Evolutionary conservation across 2,888 invertebrate genomes (phyloP).

Genomic region (Metallyticus violacea): DNA sequence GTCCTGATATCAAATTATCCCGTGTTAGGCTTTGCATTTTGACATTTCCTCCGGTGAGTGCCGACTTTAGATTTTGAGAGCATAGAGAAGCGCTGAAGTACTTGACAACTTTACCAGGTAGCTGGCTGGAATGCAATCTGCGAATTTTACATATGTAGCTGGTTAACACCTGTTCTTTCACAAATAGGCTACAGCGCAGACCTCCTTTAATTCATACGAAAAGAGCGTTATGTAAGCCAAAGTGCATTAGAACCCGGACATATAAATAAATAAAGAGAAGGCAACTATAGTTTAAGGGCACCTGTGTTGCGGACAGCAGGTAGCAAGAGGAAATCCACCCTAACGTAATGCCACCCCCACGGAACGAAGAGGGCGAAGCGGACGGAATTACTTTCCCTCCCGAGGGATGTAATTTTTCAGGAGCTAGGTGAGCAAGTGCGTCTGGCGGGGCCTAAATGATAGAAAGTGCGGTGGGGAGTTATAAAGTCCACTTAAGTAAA

Average conservation of each 20-base stretch:
- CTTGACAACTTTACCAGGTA: no score
- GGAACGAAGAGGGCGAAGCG: neutral
- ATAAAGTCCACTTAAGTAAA: slow-evolving; percentile 4
- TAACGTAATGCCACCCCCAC: neutral
- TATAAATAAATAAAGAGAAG: neutral
- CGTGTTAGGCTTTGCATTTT: no score
- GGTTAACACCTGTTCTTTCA: no score
- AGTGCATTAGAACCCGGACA: neutral
- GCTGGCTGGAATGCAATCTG: no score
- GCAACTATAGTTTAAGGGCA: neutral
- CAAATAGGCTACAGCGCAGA: no score
- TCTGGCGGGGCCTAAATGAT: slow-evolving; percentile 5
- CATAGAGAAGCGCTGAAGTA: no score
- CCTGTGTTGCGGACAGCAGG: neutral
- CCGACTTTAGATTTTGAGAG: no score
- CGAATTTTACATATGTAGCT: no score
- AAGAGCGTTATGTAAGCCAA: neutral
- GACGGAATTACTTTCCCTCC: neutral
- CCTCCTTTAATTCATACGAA: neutral
- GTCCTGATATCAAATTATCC: no score
- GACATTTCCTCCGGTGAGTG: no score
- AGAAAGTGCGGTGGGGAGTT: slow-evolving; percentile 4
- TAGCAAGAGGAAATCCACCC: neutral
- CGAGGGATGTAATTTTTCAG: neutral
- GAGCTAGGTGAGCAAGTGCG: neutral